These are phyloP conservation scores for Aphyosemion australe DNA, from an alignment of 2,113 vertebrate species.

Conservation along the genomic window DNA sequence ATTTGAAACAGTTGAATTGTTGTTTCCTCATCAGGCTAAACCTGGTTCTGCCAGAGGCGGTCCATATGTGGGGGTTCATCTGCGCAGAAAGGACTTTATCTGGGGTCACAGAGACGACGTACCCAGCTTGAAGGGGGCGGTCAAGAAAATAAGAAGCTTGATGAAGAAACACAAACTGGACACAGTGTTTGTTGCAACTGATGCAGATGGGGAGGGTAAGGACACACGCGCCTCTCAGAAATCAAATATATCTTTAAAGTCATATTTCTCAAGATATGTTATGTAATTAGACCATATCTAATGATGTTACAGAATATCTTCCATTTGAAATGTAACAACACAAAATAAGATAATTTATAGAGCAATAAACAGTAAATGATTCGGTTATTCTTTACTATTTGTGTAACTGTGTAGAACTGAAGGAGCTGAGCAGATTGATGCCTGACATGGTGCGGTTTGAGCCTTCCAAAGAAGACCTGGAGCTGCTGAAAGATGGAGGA, in stretches of 20 bases:
- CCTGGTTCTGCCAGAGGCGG: conserved; percentile 86
- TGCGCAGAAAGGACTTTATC: conserved; percentile 93
- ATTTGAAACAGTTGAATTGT: neutral
- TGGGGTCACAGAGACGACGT: conserved; percentile 97
- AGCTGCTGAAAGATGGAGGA: conserved; percentile 91
- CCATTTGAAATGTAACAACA: too few species aligned
- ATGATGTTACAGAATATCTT: too few species aligned
- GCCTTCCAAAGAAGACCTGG: conserved; percentile 85
- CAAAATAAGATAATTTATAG: too few species aligned
- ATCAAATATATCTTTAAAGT: too few species aligned
- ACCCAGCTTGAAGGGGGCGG: conserved; percentile 88
- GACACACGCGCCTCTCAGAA: neutral
- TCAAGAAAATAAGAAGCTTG: conserved; percentile 86
- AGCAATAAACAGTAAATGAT: conserved; percentile 3
- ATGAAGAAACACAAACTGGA: conserved; percentile 84
- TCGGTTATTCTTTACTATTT: neutral
- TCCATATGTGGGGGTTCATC: conserved; percentile 89
- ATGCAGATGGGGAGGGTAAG: conserved; percentile 87
- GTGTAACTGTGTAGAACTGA: conserved; percentile 77
- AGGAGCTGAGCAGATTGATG: conserved; percentile 82
- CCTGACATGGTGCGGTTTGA: conserved; percentile 91
- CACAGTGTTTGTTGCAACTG: conserved; percentile 93
- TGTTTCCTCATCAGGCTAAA: conserved; percentile 75
- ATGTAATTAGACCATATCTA: too few species aligned
- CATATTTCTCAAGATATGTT: too few species aligned